A percentile compares a stretch with the other conserved stretches of the same genome.
These are phyloP conservation scores for Nesogale talazaci DNA, from an alignment of 2,113 vertebrate species.

Conservation along the genomic window DNA sequence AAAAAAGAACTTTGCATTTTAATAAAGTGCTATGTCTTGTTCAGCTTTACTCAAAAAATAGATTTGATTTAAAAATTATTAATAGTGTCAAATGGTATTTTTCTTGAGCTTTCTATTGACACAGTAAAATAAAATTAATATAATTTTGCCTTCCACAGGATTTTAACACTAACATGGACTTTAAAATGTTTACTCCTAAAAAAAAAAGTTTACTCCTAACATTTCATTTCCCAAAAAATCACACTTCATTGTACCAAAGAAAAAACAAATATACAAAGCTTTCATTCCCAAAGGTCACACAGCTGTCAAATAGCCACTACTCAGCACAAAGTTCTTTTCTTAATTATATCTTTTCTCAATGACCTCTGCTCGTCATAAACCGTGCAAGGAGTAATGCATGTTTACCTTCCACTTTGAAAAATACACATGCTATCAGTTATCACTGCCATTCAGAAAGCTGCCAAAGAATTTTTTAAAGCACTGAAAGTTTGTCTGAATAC, in stretches of 20 bases:
- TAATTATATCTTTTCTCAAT: constrained; percentile 27
- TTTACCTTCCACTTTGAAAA: constrained; percentile 39
- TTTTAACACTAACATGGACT: constrained; percentile 26
- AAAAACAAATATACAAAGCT: not conserved
- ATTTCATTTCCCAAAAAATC: constrained; percentile 36
- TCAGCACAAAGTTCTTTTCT: not conserved
- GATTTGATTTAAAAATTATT: constrained; percentile 24
- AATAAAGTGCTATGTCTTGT: not conserved
- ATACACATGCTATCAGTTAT: not conserved
- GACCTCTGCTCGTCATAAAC: constrained; percentile 44
- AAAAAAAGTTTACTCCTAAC: not conserved
- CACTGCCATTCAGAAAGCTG: not conserved
- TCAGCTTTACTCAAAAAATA: constrained; percentile 47
- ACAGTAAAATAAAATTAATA: constrained; percentile 58
- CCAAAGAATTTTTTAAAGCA: not conserved
- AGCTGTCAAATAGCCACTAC: not conserved
- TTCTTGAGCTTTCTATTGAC: not conserved
- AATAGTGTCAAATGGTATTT: constrained; percentile 37
- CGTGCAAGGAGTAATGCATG: constrained; percentile 40
- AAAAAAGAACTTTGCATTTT: constrained; percentile 34
- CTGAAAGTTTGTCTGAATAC: not conserved
- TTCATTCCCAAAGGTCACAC: not conserved
- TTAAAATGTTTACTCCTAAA: not conserved
- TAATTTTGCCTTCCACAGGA: constrained; percentile 19
- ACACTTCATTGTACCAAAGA: not conserved